Conservation (phyloP, 2,888 invertebrate genomes). For the Parelbella ahira region DNA sequence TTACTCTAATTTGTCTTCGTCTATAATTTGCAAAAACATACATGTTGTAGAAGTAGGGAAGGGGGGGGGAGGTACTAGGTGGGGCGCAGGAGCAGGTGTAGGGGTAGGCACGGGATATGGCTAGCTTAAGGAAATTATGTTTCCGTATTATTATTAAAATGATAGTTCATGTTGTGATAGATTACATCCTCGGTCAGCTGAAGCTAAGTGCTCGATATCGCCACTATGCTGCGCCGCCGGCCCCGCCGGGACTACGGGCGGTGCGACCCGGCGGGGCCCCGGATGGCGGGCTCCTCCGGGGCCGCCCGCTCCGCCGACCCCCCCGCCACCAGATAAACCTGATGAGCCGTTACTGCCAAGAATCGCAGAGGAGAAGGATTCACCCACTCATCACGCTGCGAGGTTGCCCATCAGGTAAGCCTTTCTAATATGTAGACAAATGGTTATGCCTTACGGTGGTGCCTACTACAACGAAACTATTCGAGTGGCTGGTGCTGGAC, state of each 20-base stretch:
- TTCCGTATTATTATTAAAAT: too few species aligned
- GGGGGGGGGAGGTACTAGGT: too few species aligned
- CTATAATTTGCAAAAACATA: too few species aligned
- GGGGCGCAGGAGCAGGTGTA: too few species aligned
- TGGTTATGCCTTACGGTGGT: too few species aligned
- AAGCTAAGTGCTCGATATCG: constrained; percentile 90
- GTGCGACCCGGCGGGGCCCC: constrained; percentile 47
- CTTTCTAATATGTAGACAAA: too few species aligned
- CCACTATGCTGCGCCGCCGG: constrained; percentile 79
- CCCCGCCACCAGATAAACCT: constrained; percentile 55
- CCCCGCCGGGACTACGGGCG: constrained; percentile 51
- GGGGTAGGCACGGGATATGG: too few species aligned
- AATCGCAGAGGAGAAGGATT: constrained; percentile 93
- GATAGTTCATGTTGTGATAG: constrained; percentile 47
- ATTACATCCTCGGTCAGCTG: constrained; percentile 93
- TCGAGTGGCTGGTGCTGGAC: neutral
- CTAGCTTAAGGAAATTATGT: too few species aligned
- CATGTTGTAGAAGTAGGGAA: too few species aligned
- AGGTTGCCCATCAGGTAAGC: constrained; percentile 54
- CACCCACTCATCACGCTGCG: constrained; percentile 83
- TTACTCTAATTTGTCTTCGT: too few species aligned
- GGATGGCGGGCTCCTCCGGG: constrained; percentile 49
- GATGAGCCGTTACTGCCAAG: constrained; percentile 84
- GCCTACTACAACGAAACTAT: too few species aligned
- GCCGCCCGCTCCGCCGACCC: constrained; percentile 58